Conservation (phyloP, 2,113 vertebrate genomes). For the Nerophis ophidion region DNA sequence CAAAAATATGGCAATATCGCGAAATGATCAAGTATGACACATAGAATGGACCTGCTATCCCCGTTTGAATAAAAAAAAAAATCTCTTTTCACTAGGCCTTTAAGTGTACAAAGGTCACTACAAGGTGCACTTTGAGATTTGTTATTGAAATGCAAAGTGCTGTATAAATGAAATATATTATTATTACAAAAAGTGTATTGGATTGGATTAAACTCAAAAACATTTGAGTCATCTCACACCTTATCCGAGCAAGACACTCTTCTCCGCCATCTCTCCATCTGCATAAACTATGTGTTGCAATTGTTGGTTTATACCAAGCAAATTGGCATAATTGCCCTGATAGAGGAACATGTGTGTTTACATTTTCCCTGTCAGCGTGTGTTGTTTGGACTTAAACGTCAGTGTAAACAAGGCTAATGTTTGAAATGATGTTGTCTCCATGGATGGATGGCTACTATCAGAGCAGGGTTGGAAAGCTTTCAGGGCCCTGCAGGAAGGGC, state of each 20-base stretch:
- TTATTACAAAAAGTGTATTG: too few relatives aligned
- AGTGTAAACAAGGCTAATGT: slow-evolving; percentile 43
- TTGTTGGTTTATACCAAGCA: slow-evolving; percentile 49
- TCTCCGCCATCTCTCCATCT: slow-evolving; percentile 23
- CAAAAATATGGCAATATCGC: too few relatives aligned
- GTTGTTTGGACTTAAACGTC: slow-evolving; percentile 29
- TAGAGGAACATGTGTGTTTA: slow-evolving; percentile 35
- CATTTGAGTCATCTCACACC: not conserved
- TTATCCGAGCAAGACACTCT: not conserved
- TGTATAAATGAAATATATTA: too few relatives aligned
- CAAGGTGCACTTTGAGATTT: too few relatives aligned
- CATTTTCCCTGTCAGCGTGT: slow-evolving; percentile 19
- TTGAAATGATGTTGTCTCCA: slow-evolving; percentile 3
- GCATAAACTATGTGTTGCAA: slow-evolving; percentile 19
- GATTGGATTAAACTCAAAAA: not conserved
- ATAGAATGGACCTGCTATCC: too few relatives aligned
- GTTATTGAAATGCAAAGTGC: too few relatives aligned
- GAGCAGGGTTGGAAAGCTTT: slow-evolving; percentile 5
- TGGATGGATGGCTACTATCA: not conserved
- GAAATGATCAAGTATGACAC: too few relatives aligned
- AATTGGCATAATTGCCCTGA: slow-evolving; percentile 54
- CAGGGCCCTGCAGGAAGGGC: slow-evolving; percentile 40
- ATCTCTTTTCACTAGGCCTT: too few relatives aligned
- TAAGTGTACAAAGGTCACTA: too few relatives aligned
- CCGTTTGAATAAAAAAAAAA: too few relatives aligned